Base-by-base conservation (phyloP, 2,888 invertebrate species). In the Campoplex capitator region DNA sequence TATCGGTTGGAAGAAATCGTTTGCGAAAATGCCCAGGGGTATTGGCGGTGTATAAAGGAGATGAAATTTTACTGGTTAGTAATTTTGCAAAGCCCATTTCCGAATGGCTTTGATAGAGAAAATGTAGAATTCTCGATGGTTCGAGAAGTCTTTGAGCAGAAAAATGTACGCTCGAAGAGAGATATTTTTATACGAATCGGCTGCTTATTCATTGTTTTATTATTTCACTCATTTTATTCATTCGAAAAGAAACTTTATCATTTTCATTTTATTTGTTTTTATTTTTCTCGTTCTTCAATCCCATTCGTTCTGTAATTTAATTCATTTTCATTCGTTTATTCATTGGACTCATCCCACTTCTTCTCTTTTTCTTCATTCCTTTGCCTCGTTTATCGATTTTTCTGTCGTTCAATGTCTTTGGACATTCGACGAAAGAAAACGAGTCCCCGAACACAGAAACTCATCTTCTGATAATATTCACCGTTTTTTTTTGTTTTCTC, bases 61-160 rank as follows among this genome's bases (percentile, higher is more conserved):
- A 38, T 42, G 18, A 75, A 75, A 75, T 62, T 42, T 62, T 42
- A 62, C 75, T 45, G 56, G 74, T 11, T 75, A 38, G 67, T 67
- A 67, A 7, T 35, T 54, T 42, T 62, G 58, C 58, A 23, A n/a
- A 18, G 38, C 16, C 16, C 23, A 6, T 56, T 74, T 35, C 54
- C 13, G 54, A 35, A 62, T 32, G 28, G 13, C 28, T 48, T 62
- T 45, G 62, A 76, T 48, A 62, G 9, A 62, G 9, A 38, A 75
- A 75, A 75, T 45, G 76, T 28, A 45, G 62, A 76, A 32, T 23
- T 9, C 32, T 56, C 62, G 62, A 48, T 76, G 58, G 23, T 16
- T 42, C 35, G 67, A 67, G 48, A 13, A 67, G 67, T 56, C 56
- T 74, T 67, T 67, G n/a, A 67, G n/a, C 3, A 38, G 38, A 38